A percentile compares a stretch with the other conserved stretches of the same genome.
Conservation (phyloP, 2,113 vertebrate genomes). For the Tragelaphus imberbis region DNA sequence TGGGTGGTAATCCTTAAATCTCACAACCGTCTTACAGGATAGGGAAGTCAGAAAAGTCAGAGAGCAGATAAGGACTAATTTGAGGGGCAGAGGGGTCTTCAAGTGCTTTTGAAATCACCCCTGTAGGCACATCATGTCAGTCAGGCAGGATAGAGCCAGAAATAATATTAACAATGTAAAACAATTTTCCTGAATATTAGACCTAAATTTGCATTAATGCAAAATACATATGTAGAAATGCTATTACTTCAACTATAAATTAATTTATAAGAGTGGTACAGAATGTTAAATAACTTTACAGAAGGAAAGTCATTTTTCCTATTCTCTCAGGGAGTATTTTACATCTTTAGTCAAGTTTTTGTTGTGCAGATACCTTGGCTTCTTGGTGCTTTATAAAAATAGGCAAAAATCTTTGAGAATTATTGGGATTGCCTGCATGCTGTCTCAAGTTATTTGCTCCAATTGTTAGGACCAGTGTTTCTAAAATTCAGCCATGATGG, state of each 20-base stretch:
- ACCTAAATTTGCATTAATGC: slow-evolving; percentile 63
- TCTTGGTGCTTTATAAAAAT: slow-evolving; percentile 79
- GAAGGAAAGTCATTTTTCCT: slow-evolving; percentile 72
- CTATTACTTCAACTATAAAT: slow-evolving; percentile 76
- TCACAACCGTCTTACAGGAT: neutral
- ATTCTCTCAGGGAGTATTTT: slow-evolving; percentile 77
- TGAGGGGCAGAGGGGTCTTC: neutral
- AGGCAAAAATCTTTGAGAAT: slow-evolving; percentile 72
- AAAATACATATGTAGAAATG: slow-evolving; percentile 75
- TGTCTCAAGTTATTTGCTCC: slow-evolving; percentile 57
- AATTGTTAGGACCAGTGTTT: slow-evolving; percentile 39
- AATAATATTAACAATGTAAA: slow-evolving; percentile 60
- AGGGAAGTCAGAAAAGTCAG: slow-evolving; percentile 4
- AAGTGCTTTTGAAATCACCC: neutral
- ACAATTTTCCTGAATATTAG: slow-evolving; percentile 53
- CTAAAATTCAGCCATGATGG: neutral
- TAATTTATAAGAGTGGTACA: slow-evolving; percentile 78
- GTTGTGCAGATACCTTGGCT: slow-evolving; percentile 80
- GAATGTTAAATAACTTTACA: slow-evolving; percentile 81
- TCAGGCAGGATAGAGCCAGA: neutral
- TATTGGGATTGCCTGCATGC: slow-evolving; percentile 63
- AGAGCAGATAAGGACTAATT: neutral
- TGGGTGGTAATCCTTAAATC: neutral
- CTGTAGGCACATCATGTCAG: slow-evolving; percentile 20
- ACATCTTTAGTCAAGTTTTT: slow-evolving; percentile 83